phyloP scores from a whole-genome alignment of 2,888 invertebrate species.

The Drosophila dives region DNA sequence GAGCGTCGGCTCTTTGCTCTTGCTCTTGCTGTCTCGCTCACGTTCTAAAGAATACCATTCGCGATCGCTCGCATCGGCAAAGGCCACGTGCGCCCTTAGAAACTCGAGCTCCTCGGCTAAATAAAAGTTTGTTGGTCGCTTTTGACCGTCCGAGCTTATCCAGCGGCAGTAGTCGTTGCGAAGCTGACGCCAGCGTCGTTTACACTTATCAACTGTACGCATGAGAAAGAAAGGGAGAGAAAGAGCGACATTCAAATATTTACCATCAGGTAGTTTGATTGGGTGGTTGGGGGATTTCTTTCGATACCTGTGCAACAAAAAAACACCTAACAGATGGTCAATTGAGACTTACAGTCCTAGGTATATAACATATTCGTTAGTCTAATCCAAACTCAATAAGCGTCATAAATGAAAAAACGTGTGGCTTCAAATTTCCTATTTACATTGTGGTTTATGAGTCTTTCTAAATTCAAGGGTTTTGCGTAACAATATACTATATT shows the following conservation, averaged over 20 bases:
- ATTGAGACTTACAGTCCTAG: constrained; percentile 1
- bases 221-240: constrained; percentile 23
- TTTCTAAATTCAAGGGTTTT: background rate
- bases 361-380: background rate
- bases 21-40: constrained; percentile 36
- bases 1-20: constrained; percentile 10
- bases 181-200: constrained; percentile 79
- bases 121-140: constrained; percentile 49
- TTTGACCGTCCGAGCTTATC: constrained; percentile 36
- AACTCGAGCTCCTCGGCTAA: constrained; percentile 71
- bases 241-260: constrained; percentile 22
- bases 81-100: constrained; percentile 60
- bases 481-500: background rate
- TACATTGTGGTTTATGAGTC: background rate
- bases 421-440: constrained; percentile 1
- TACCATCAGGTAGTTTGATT: background rate
- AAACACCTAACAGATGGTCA: constrained; percentile 36
- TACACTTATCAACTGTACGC: constrained; percentile 73
- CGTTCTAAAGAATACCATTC: constrained; percentile 26
- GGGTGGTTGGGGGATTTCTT: background rate
- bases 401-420: constrained; percentile 33
- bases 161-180: constrained; percentile 71
- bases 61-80: constrained; percentile 20
- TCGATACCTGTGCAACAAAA: constrained; percentile 7
- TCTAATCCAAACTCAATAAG: constrained; percentile 37